Evolutionary conservation across 37 sponge, comb jelly and placozoan genomes (phyloP).

Genomic region (Oopsacas minuta): DNA sequence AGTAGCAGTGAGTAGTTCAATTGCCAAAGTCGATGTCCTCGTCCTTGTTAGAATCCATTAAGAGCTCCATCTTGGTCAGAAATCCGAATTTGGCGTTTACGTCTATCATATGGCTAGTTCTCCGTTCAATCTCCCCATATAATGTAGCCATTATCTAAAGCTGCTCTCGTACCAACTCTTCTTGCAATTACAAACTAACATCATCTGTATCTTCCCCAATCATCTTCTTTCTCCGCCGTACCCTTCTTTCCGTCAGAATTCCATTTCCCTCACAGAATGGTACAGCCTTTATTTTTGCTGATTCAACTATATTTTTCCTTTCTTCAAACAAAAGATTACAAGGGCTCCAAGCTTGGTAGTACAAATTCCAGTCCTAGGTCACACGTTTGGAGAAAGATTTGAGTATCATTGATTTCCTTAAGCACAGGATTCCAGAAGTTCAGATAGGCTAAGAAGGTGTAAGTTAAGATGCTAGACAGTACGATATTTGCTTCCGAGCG

Average conservation of each 20-base stretch:
- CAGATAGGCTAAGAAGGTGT: not conserved
- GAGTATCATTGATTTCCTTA: not conserved
- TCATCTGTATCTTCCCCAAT: not conserved
- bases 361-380: not conserved
- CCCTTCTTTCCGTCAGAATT: not conserved
- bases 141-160: not conserved
- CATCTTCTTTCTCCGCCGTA: not conserved
- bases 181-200: not conserved
- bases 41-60: not conserved
- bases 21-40: not conserved
- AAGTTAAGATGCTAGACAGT: not conserved
- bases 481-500: not conserved
- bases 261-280: not conserved
- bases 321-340: not conserved
- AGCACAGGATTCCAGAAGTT: not conserved
- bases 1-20: not conserved
- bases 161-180: not conserved
- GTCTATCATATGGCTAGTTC: not conserved
- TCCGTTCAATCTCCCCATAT: not conserved
- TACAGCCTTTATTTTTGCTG: not conserved
- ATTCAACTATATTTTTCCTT: not conserved
- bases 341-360: not conserved
- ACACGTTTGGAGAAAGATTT: not conserved
- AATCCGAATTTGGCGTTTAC: not conserved
- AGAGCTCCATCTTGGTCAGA: not conserved